Percentiles rank a stretch among this genome's conserved stretches.
Conservation (phyloP, 2,888 invertebrate species). For the Hesperia comma region DNA sequence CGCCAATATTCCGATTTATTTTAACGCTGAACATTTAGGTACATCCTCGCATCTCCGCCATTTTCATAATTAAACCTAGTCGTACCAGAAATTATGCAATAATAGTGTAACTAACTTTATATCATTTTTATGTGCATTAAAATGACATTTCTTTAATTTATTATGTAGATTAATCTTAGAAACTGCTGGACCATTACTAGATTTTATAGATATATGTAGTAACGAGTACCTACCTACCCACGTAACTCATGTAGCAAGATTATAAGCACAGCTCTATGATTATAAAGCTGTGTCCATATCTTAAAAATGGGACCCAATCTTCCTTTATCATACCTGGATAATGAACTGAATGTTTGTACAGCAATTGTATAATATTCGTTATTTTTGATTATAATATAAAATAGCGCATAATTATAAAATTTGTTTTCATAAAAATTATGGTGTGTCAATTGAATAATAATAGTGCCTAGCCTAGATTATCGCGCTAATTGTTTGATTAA, state of each 20-base stretch:
- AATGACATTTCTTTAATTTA: background rate
- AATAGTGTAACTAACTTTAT: too few relatives aligned
- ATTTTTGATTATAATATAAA: slow-evolving; percentile 3
- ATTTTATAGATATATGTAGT: background rate
- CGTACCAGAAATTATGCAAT: too few relatives aligned
- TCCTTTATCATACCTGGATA: background rate
- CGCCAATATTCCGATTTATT: too few relatives aligned
- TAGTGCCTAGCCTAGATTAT: slow-evolving; percentile 78
- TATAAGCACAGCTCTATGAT: background rate
- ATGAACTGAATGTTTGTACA: slow-evolving; percentile 1
- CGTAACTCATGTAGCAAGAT: background rate
- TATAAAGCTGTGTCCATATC: background rate
- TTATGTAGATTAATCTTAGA: background rate
- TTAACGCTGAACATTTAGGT: too few relatives aligned
- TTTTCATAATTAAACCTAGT: too few relatives aligned
- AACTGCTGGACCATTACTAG: background rate
- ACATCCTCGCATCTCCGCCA: too few relatives aligned
- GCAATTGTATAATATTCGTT: background rate
- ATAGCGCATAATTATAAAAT: slow-evolving; percentile 34
- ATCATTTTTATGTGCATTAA: too few relatives aligned
- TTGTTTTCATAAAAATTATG: slow-evolving; percentile 49
- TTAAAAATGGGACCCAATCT: background rate
- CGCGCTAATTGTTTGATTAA: slow-evolving; percentile 60
- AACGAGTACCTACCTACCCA: too few relatives aligned
- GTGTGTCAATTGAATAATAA: slow-evolving; percentile 80